Base-by-base conservation (phyloP, 2,888 invertebrate species). In the Gymnocheta viridis region DNA sequence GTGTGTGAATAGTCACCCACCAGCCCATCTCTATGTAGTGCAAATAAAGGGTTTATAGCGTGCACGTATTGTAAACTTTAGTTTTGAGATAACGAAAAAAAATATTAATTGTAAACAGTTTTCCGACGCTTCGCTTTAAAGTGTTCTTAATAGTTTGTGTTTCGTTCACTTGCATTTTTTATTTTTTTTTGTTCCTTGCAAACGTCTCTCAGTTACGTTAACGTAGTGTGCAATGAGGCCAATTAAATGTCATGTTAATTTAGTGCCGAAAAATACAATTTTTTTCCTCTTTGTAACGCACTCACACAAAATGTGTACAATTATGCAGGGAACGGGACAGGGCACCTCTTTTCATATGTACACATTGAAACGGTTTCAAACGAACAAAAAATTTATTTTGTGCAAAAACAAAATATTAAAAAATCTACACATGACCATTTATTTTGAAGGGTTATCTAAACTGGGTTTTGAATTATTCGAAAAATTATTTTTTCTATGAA, bases 191-290 rank as follows among this genome's bases (percentile, higher is more conserved):
- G 35, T 32, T 70, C 24, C 22, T 69, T 66, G 14, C 35, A 5
- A 56, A 24, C 27, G 19, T 49, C 32, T 49, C 32, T 54, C 44
- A 32, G 24, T 69, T 47, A 17, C 10, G 35, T 19, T 19, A 51
- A 41, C 69, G 69, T 60, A 79, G 70, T 62, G 77, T 85, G 78
- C 82, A 86, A 81, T 84, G 85, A 73, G 85, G 85, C 84, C 86
- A 86, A 85, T 86, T 85, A 85, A 86, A 86, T 86, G 81, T 81
- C 84, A 81, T 84, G 76, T 85, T 49, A 72, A 67, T 77, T 73
- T 58, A 41, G 17, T 24, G 29, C 29, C 35, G 19, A 19, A 9
- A 54, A 22, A 22, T 35, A 14, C 19, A 24, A 14, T 17, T 19
- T 19, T 44, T 22, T 58, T n/a, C n/a, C n/a, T n/a, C n/a, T 32